A percentile compares a stretch with the other conserved stretches of the same genome.
These are phyloP conservation scores for Coelogynopora nodosa DNA, from an alignment of 2,888 invertebrate species.

Conservation along the genomic window DNA sequence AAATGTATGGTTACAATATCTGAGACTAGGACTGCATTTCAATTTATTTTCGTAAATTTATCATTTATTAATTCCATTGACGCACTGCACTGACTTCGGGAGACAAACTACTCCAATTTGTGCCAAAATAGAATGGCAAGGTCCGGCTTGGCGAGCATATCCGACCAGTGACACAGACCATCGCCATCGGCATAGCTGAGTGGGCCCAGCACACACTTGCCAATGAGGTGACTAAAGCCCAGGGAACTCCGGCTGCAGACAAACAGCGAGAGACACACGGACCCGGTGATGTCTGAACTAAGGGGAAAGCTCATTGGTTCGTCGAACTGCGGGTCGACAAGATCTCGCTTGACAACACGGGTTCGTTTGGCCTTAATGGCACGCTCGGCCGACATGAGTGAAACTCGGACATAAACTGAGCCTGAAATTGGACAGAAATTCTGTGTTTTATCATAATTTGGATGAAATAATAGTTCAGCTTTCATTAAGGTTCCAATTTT, in stretches of 20 bases:
- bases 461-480: not conserved
- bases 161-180: constrained; percentile 19
- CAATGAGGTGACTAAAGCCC: constrained; percentile 28
- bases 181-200: constrained; percentile 11
- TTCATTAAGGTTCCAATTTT: not conserved
- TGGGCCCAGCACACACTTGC: constrained; percentile 17
- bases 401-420: not conserved
- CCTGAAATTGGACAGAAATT: too few species aligned
- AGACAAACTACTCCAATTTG: constrained; percentile 26
- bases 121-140: not conserved
- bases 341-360: not conserved
- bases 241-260: constrained; percentile 2
- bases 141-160: constrained; percentile 8
- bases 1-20: too few species aligned
- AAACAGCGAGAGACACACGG: constrained; percentile 1
- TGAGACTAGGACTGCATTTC: too few species aligned
- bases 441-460: too few species aligned
- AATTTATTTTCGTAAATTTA: too few species aligned
- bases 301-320: not conserved
- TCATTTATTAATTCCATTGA: too few species aligned
- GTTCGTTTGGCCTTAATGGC: constrained; percentile 21
- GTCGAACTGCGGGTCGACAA: not conserved
- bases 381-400: constrained; percentile 15
- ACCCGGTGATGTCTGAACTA: not conserved
- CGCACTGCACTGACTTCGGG: too few species aligned